Percentiles rank a stretch among this genome's conserved stretches.
Conservation (phyloP, 2,797 vertebrate species). For the Garrulus glandarius region DNA sequence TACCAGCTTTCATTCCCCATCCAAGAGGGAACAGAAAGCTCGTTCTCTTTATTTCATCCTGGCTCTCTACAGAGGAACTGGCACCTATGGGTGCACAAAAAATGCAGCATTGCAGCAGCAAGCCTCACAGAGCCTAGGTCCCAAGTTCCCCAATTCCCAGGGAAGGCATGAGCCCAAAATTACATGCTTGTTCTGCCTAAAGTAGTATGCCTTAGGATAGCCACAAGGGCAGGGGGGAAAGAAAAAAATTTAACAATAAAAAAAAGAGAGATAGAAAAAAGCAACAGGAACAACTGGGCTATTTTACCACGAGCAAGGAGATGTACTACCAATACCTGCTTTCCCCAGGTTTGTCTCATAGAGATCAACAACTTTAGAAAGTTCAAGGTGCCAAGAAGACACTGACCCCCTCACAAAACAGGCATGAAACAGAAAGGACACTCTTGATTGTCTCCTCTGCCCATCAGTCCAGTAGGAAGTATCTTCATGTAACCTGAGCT, state of each 20-base stretch:
- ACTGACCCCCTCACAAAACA: not conserved
- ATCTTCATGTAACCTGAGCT: accelerated
- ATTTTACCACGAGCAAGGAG: not conserved
- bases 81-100: not conserved
- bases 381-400: not conserved
- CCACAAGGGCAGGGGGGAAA: accelerated
- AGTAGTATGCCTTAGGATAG: not conserved
- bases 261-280: not conserved
- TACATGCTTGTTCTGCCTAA: not conserved
- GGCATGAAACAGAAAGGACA: not conserved
- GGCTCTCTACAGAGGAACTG: not conserved
- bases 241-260: not conserved
- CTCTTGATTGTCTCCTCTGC: not conserved
- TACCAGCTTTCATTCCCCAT: not conserved
- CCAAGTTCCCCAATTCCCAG: not conserved
- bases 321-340: not conserved
- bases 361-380: not conserved
- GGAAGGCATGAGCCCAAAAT: not conserved
- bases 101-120: not conserved
- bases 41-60: not conserved
- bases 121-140: not conserved
- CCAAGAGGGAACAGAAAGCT: not conserved
- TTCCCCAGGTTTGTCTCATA: not conserved
- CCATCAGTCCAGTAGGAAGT: not conserved
- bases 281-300: not conserved